These are phyloP conservation scores for Tangara arthus DNA, from an alignment of 2,797 vertebrate species.

Conservation along the genomic window DNA sequence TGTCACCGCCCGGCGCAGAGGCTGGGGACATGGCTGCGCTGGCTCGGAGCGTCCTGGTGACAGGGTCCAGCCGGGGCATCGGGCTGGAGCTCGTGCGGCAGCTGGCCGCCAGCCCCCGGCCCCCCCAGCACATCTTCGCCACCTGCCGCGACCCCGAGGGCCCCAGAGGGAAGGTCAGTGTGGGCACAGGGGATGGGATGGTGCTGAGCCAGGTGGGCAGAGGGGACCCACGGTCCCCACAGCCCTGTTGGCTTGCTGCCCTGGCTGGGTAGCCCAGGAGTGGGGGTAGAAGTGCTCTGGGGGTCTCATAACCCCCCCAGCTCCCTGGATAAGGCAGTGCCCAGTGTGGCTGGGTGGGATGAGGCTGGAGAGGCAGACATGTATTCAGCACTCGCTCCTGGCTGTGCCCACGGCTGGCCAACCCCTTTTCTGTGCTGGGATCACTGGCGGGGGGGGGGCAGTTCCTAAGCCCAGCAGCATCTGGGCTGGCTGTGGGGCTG, in stretches of 20 bases:
- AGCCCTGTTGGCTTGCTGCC: background rate
- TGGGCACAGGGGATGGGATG: background rate
- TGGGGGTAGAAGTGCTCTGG: background rate
- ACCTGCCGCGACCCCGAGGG: background rate
- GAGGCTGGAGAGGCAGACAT: background rate
- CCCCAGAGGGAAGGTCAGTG: slow-evolving; percentile 12
- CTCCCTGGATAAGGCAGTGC: background rate
- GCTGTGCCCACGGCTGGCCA: background rate
- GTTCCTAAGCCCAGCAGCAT: background rate
- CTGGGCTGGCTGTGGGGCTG: rapidly evolving
- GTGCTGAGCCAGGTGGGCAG: rapidly evolving
- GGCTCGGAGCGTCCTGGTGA: slow-evolving; percentile 31
- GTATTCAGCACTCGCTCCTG: rapidly evolving
- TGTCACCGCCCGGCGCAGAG: background rate
- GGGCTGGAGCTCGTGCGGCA: slow-evolving; percentile 29
- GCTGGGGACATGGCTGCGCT: background rate
- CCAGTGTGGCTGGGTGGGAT: background rate
- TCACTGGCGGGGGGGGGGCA: background rate
- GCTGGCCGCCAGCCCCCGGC: background rate
- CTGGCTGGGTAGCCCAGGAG: background rate
- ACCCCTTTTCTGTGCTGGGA: background rate
- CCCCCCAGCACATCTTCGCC: slow-evolving; percentile 33
- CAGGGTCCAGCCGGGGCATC: background rate
- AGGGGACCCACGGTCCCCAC: rapidly evolving
- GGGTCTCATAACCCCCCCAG: background rate